Evolutionary conservation across 2,797 vertebrate genomes (phyloP).

Genomic region (Phrynocephalus vlangalii): DNA sequence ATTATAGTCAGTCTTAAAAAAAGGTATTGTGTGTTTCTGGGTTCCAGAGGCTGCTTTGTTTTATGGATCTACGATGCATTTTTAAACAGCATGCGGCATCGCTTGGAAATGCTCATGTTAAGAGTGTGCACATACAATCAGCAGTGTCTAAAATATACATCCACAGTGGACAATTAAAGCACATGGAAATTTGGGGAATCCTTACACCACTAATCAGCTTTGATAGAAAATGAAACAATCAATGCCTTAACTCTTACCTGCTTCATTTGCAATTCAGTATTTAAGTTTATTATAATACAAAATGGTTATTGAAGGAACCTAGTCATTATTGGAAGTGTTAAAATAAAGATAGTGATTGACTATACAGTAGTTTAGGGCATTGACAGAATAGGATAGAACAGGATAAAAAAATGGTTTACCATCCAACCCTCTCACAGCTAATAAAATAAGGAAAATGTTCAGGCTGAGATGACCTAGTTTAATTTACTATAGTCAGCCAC

Average conservation of each 20-base stretch:
- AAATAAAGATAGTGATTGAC: background rate
- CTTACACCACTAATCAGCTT: background rate
- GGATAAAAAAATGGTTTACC: background rate
- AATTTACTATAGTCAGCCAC: background rate
- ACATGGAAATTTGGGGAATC: background rate
- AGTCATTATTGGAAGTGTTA: background rate
- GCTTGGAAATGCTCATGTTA: background rate
- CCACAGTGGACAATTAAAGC: background rate
- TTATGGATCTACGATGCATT: no score
- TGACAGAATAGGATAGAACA: slow-evolving; percentile 3
- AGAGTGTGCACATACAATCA: background rate
- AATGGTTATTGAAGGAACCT: background rate
- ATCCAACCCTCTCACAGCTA: background rate
- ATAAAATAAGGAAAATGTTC: background rate
- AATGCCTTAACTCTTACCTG: background rate
- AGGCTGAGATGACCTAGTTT: background rate
- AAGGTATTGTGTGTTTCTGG: no score
- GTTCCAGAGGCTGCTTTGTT: no score
- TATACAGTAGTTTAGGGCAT: background rate
- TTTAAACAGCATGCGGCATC: no score
- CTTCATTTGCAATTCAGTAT: background rate
- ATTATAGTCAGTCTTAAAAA: no score
- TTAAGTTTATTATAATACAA: background rate
- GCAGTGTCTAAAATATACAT: background rate
- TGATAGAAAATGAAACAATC: background rate